A percentile compares a stretch with the other conserved stretches of the same genome.
phyloP scores from a whole-genome alignment of 2,113 vertebrate genomes.

The Vulpes lagopus region DNA sequence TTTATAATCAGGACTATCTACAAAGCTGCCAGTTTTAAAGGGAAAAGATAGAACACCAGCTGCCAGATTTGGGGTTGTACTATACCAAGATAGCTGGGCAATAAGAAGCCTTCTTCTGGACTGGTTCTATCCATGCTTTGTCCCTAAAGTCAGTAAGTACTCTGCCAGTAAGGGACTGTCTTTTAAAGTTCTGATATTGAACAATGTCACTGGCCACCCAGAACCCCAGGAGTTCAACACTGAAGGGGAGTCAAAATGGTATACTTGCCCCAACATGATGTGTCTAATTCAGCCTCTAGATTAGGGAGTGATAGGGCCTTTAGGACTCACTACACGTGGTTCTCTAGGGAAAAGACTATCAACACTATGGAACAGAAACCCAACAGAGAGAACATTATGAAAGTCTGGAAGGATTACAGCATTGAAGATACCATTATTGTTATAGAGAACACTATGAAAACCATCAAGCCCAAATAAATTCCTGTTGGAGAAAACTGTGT shows the following conservation, averaged over 20 bases:
- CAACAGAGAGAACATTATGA: not conserved
- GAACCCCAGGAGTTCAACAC: not conserved
- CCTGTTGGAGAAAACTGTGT: not conserved
- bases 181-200: not conserved
- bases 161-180: not conserved
- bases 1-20: not conserved
- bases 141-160: not conserved
- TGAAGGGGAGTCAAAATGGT: not conserved
- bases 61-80: not conserved
- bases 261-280: not conserved
- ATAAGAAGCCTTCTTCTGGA: not conserved
- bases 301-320: not conserved
- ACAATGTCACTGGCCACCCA: not conserved
- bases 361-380: not conserved
- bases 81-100: not conserved
- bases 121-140: not conserved
- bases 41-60: not conserved
- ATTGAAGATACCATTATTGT: not conserved
- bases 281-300: not conserved
- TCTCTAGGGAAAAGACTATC: not conserved
- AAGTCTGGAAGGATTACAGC: not conserved
- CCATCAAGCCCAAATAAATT: not conserved
- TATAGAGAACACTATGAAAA: not conserved
- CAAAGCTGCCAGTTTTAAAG: not conserved
- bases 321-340: not conserved